Conservation (phyloP, 2,888 invertebrate species). For the Muschampia plurimacula region DNA sequence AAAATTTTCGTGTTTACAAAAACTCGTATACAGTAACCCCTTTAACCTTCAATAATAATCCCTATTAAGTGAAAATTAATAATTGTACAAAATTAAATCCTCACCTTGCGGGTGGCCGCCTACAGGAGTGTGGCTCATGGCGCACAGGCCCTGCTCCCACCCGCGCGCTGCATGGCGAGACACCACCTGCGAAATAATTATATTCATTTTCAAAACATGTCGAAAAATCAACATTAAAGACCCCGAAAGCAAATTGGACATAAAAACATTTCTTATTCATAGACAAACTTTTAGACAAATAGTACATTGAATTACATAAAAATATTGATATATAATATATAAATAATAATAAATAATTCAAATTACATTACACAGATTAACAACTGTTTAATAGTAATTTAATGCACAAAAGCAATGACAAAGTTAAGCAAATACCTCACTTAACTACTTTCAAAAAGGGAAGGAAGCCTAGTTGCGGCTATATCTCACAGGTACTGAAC, state of each 20-base stretch:
- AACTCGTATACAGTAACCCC: too few species aligned
- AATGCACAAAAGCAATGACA: too few species aligned
- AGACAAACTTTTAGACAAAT: too few species aligned
- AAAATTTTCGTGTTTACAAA: too few species aligned
- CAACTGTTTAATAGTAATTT: background rate
- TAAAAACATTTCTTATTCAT: background rate
- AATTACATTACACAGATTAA: background rate
- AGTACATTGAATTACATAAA: too few species aligned
- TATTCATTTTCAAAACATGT: background rate
- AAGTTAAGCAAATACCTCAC: background rate
- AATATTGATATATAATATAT: background rate
- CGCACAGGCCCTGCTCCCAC: conserved; percentile 86
- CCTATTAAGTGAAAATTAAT: too few species aligned
- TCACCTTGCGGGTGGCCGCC: conserved; percentile 86
- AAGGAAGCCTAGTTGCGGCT: background rate
- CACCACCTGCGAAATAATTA: conserved; percentile 68
- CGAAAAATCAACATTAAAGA: background rate
- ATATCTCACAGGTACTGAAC: background rate
- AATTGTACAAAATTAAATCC: background rate
- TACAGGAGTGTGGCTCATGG: conserved; percentile 86
- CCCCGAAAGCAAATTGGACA: background rate
- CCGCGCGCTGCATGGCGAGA: conserved; percentile 87
- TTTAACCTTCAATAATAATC: too few species aligned
- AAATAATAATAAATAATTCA: too few species aligned
- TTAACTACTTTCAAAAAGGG: background rate